Base-by-base conservation (phyloP, 1,140 invertebrate genomes). In the Cepaea nemoralis region DNA sequence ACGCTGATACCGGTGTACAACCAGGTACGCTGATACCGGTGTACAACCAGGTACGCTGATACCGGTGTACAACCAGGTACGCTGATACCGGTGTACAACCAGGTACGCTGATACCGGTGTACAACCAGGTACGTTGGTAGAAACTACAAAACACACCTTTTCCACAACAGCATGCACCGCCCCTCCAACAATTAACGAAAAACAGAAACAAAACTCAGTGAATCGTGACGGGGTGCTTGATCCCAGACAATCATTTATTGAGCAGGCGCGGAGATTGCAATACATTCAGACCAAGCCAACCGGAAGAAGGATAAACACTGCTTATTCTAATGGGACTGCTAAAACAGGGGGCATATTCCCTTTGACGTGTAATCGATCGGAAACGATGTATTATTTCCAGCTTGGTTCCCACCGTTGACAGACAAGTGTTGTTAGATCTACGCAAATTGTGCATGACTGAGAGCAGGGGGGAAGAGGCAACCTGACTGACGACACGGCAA, bases 361-460 rank as follows among this genome's bases (percentile, higher is more conserved):
- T 63, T 63, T 63, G 59, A 63, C 59, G 59, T 63, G 27, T 6
- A 63, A 63, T 63, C 59, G 59, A 63, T 63, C 59, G 59, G 59
- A 63, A 63, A 63, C n/a, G 59, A 63, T 22, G 16, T 55, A 55
- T 55, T 55, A 55, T 55, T 55, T 14, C 50, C 8, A 8, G 50
- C 22, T 55, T 55, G 16, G 50, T 22, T 24, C 50, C 16, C 1
- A 55, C 19, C 50, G 50, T 24, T 55, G 50, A 10, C 50, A 55
- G 50, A 55, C 19, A 55, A 55, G n/a, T 24, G 8, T 22, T 55
- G 50, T 55, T 55, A 55, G 50, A 55, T 55, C 6, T 55, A 55
- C 50, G 50, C 22, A 55, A 55, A 55, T 55, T 55, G 50, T 55
- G 50, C 50, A 55, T 8, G n/a, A 19, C 50, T 5, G 50, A 55